These are phyloP conservation scores for Drosophila punjabiensis DNA, from an alignment of 1,140 invertebrate species.

Conservation along the genomic window DNA sequence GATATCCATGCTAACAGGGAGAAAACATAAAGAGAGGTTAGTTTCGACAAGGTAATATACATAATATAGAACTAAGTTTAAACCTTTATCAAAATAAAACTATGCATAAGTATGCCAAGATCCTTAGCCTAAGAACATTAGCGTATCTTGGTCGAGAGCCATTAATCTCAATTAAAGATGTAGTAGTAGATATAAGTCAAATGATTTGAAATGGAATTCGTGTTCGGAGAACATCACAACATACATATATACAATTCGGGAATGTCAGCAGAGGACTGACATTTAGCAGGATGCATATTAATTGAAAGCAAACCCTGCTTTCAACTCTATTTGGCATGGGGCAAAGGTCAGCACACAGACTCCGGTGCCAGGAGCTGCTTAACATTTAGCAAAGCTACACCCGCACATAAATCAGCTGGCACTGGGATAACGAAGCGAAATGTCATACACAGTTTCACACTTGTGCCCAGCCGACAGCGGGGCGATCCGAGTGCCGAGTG, in stretches of 20 bases:
- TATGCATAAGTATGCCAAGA: neutral
- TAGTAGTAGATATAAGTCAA: neutral
- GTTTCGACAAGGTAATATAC: neutral
- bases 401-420: slow-evolving; percentile 66
- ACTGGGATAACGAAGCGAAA: slow-evolving; percentile 60
- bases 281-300: slow-evolving; percentile 30
- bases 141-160: neutral
- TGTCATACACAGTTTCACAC: slow-evolving; percentile 73
- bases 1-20: slow-evolving; percentile 73
- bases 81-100: neutral
- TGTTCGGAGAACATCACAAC: neutral
- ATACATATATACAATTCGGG: neutral
- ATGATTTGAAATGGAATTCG: neutral
- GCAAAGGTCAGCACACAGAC: slow-evolving; percentile 43
- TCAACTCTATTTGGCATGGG: slow-evolving; percentile 11
- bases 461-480: slow-evolving; percentile 46
- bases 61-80: too few relatives aligned
- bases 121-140: neutral
- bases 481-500: slow-evolving; percentile 19
- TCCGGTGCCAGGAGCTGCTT: slow-evolving; percentile 25
- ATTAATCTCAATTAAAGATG: neutral
- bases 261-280: slow-evolving; percentile 17
- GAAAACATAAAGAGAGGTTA: neutral
- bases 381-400: slow-evolving; percentile 38
- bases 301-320: slow-evolving; percentile 15